Percentiles rank a stretch among this genome's conserved stretches.
These are phyloP conservation scores for Dufourea novaeangliae DNA, from an alignment of 1,140 invertebrate genomes.

Conservation along the genomic window DNA sequence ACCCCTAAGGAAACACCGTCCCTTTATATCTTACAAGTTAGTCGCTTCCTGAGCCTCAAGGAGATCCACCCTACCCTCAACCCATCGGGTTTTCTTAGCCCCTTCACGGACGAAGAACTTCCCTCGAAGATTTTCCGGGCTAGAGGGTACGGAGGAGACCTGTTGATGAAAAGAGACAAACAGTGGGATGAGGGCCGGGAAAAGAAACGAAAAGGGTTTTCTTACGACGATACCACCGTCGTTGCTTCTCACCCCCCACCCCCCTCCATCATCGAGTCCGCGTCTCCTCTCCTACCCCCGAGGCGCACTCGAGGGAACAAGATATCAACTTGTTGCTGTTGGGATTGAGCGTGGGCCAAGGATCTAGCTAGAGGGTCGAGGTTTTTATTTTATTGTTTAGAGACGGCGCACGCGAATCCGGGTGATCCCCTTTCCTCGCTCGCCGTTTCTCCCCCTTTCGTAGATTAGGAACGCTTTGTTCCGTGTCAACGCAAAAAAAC, in stretches of 20 bases:
- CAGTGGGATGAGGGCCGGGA: slow-evolving; percentile 17
- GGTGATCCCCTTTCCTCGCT: slow-evolving; percentile 38
- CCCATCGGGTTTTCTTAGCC: slow-evolving; percentile 73
- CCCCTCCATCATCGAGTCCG: neutral
- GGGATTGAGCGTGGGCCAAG: slow-evolving; percentile 68
- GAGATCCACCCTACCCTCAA: slow-evolving; percentile 40
- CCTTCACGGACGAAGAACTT: slow-evolving; percentile 68
- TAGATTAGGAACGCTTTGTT: slow-evolving; percentile 51
- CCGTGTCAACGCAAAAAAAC: slow-evolving; percentile 23
- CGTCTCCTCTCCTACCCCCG: slow-evolving; percentile 35
- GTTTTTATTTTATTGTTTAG: slow-evolving; percentile 72
- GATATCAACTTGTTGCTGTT: slow-evolving; percentile 76
- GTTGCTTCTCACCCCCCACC: neutral
- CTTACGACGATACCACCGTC: slow-evolving; percentile 57
- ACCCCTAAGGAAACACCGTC: slow-evolving; percentile 60
- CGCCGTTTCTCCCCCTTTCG: slow-evolving; percentile 35
- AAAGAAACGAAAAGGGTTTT: slow-evolving; percentile 63
- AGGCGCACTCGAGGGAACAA: slow-evolving; percentile 64
- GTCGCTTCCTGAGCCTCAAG: slow-evolving; percentile 60
- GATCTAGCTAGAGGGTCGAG: slow-evolving; percentile 52
- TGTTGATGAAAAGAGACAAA: slow-evolving; percentile 67
- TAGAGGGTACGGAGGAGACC: slow-evolving; percentile 62
- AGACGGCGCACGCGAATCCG: slow-evolving; percentile 58
- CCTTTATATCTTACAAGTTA: slow-evolving; percentile 39
- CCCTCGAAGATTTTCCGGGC: slow-evolving; percentile 78